A percentile compares a stretch with the other conserved stretches of the same genome.
Evolutionary conservation across 2,888 invertebrate species (phyloP).

Genomic region (Tipula helvola): DNA sequence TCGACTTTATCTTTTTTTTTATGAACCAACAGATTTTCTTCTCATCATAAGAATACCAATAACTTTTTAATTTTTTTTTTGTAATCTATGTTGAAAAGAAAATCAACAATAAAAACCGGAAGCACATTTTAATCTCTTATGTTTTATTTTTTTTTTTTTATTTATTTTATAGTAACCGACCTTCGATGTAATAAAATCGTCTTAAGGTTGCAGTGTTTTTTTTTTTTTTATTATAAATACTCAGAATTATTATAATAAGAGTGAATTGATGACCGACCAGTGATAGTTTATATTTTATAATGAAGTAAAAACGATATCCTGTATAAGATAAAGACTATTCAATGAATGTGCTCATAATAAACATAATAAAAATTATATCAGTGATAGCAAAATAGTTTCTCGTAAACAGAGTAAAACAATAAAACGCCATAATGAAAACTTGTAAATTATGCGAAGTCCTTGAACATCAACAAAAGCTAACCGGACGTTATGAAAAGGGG

Average conservation of each 20-base stretch:
- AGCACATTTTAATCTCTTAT: neutral
- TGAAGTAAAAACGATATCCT: neutral
- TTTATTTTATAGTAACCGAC: neutral
- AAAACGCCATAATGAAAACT: constrained; percentile 18
- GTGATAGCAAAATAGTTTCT: neutral
- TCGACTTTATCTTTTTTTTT: neutral
- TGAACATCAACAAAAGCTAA: constrained; percentile 16
- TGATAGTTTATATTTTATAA: neutral
- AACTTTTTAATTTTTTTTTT: neutral
- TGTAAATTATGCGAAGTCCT: constrained; percentile 20
- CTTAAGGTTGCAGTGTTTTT: neutral
- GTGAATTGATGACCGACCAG: neutral
- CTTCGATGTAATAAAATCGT: neutral
- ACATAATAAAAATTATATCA: neutral
- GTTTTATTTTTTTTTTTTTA: neutral
- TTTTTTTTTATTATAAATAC: neutral
- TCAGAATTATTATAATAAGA: neutral
- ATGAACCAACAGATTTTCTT: neutral
- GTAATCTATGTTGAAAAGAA: neutral
- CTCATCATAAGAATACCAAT: neutral
- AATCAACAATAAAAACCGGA: constrained; percentile 4
- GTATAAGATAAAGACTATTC: neutral
- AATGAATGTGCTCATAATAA: neutral
- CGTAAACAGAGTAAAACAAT: neutral
- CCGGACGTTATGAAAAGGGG: constrained; percentile 10